Base-by-base conservation (phyloP, 2,113 vertebrate genomes). In the Semicossyphus pulcher region DNA sequence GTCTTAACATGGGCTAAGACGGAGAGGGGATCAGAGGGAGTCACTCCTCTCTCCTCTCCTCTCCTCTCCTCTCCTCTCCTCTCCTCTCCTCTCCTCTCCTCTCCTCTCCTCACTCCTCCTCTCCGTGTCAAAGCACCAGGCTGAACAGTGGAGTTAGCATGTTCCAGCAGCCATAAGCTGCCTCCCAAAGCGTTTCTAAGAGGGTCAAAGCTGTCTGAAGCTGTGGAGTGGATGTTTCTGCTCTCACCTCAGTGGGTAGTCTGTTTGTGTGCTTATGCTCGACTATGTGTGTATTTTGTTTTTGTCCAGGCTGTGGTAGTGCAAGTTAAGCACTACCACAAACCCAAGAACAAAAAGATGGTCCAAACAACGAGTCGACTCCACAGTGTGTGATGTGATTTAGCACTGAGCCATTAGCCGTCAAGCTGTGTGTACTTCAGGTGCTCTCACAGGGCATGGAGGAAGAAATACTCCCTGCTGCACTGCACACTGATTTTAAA, bases 131-230 rank as follows among this genome's bases (percentile, higher is more conserved):
- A 86, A 58, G 49, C 61, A 44, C 47, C 5, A 18, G 36, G 44
- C 80, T 80, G 57, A 58, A 44, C 72, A 44, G 73, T 18, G 29
- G 52, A 69, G 57, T 29, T 70, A 47, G 53, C 36, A 61, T 70
- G 76, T 74, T 61, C 67, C 34, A 83, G 75, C 36, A 64, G 71
- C 69, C 87, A 91, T 92, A 90, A 88, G 60, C 49, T 52, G 49
- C 25, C 39, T 75, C 49, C 65, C 80, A 47, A 61, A 42, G 87
- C 75, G 73, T 86, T 66, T 75, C 58, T 44, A 66, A 48, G 69
- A 74, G 76, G 72, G 78, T 84, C n/a, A n/a, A n/a, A n/a, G n/a
- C n/a, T n/a, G n/a, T n/a, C n/a, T n/a, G n/a, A n/a, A n/a, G n/a
- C n/a, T n/a, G n/a, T n/a, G n/a, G n/a, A n/a, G n/a, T n/a, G n/a